Base-by-base conservation (phyloP, 2,888 invertebrate species). In the Leptinotarsa tumamoca region DNA sequence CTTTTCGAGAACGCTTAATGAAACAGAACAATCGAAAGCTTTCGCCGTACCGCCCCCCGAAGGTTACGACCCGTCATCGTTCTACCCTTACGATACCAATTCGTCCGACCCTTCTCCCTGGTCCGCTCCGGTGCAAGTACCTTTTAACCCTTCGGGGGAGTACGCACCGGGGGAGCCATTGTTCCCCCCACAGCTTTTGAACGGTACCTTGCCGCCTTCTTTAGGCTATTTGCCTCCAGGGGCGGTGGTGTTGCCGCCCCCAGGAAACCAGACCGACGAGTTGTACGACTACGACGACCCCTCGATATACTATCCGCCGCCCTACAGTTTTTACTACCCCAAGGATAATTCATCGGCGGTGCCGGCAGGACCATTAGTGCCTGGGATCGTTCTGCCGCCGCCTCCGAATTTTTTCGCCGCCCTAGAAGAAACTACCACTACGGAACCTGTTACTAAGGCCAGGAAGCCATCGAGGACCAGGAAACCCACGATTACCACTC, bases 251-350 rank as follows among this genome's bases (percentile, higher is more conserved):
- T 88, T 91, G 18, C 90, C 90, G 15, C 89, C 89, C 33, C 89
- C 89, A 79, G 85, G 84, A 76, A 87, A 86, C 77, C 83, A 82
- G 58, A 92, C 94, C 78, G 95, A 95, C 86, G 63, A 63, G 27
- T 92, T 93, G 82, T 93, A 94, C 89, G 95, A 96, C 90, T 95
- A 95, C 90, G 96, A 96, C 89, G 96, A 96, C 91, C 96, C 96
- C 84, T 95, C 96, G 82, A 93, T 96, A 73, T 96, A 96, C 86
- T 96, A 96, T 91, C 96, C 96, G 84, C 96, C 96, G 85, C 95
- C 96, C 17, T 96, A 96, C 90, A 96, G 95, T 90, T 94, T 94
- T 81, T 96, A 94, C 88, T 93, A 92, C 86, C 92, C 91, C 86
- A 95, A 95, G 86, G 95, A 96, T 89, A 91, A 93, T 61, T 91